phyloP scores from a whole-genome alignment of 92 coral and sea anemone genomes.

The Zoanthus solanderi region DNA sequence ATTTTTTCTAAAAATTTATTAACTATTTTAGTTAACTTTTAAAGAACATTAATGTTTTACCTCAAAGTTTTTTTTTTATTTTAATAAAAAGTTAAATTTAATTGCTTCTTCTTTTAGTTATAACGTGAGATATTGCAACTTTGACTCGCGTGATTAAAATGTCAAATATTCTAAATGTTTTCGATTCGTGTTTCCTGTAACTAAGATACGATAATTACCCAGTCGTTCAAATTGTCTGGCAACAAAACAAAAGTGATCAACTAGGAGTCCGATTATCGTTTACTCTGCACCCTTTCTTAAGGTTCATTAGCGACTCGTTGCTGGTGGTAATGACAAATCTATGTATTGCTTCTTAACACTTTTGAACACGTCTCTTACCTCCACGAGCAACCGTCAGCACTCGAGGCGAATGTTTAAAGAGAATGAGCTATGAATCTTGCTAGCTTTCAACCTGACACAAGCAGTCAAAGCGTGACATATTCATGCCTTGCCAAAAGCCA shows the following conservation, averaged over 20 bases:
- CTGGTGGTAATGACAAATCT: not conserved
- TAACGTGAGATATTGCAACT: too few species aligned
- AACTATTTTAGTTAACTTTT: too few species aligned
- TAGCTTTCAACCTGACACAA: not conserved
- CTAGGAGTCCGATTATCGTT: not conserved
- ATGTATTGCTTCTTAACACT: not conserved
- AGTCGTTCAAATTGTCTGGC: not conserved
- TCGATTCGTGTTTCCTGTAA: not conserved
- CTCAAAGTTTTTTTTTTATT: too few species aligned
- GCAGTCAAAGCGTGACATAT: not conserved
- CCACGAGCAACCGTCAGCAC: not conserved
- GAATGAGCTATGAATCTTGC: not conserved
- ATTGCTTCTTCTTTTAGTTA: too few species aligned
- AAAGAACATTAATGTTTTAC: too few species aligned
- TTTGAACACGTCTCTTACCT: not conserved
- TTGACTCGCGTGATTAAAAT: not conserved
- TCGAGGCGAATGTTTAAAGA: not conserved
- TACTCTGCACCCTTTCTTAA: not conserved
- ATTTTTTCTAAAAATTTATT: too few species aligned
- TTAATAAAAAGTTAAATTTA: too few species aligned
- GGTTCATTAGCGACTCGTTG: slow-evolving; percentile 17
- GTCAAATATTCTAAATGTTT: not conserved
- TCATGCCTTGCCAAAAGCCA: slow-evolving; percentile 7
- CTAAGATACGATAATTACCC: not conserved
- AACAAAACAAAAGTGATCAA: not conserved